These are phyloP conservation scores for Nixonia krombeini DNA, from an alignment of 1,140 invertebrate genomes.

Conservation along the genomic window DNA sequence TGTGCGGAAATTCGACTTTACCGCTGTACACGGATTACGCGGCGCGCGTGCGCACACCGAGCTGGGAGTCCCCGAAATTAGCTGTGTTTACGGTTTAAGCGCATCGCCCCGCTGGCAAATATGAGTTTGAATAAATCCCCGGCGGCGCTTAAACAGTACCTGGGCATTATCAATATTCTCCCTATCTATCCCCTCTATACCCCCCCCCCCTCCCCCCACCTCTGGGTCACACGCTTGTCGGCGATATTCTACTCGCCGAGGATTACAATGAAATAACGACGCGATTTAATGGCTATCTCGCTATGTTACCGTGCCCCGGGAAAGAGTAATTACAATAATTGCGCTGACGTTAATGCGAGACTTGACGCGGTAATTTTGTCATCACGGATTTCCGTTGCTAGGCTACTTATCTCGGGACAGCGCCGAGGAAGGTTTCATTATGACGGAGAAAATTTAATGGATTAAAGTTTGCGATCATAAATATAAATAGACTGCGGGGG, in stretches of 20 bases:
- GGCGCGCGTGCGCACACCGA: conserved; percentile 46
- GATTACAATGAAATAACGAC: conserved; percentile 9
- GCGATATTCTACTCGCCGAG: conserved; percentile 7
- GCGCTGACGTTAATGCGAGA: neutral
- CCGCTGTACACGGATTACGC: conserved; percentile 47
- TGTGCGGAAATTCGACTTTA: conserved; percentile 44
- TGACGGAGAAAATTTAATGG: too few species aligned
- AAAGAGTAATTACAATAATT: neutral
- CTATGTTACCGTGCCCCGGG: neutral
- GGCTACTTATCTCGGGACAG: too few species aligned
- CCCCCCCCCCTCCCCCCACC: neutral
- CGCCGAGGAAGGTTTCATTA: too few species aligned
- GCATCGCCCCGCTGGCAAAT: conserved; percentile 55
- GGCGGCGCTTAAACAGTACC: conserved; percentile 44
- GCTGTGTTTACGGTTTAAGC: conserved; percentile 64
- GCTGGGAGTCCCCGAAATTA: conserved; percentile 57
- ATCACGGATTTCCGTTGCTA: too few species aligned
- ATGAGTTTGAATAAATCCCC: conserved; percentile 62
- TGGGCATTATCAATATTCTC: conserved; percentile 38
- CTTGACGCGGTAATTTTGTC: too few species aligned
- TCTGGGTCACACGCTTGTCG: neutral
- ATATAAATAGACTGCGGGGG: too few species aligned
- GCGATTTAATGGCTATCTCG: conserved; percentile 6
- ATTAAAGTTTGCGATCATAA: too few species aligned
- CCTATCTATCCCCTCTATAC: neutral